Evolutionary conservation across 1,140 invertebrate genomes (phyloP).

Genomic region (Neodiprion lecontei): DNA sequence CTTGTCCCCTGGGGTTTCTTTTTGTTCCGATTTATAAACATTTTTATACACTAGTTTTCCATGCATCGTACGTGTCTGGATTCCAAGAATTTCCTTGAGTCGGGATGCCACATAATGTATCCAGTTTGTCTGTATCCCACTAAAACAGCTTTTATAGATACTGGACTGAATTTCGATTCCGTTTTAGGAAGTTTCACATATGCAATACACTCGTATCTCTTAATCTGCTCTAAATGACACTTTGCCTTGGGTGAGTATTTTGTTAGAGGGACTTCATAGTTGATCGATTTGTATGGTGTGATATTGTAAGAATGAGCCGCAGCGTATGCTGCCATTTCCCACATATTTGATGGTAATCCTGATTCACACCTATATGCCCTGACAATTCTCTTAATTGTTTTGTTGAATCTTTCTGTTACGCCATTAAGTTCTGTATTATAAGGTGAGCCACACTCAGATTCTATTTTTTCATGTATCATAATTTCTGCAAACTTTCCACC

Average conservation of each 20-base stretch:
- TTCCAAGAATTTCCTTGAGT: slow-evolving; percentile 27
- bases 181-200: slow-evolving; percentile 14
- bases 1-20: slow-evolving; percentile 8
- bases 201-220: slow-evolving; percentile 20
- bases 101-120: slow-evolving; percentile 31
- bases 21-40: slow-evolving; percentile 12
- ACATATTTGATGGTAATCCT: slow-evolving; percentile 37
- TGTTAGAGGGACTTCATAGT: slow-evolving; percentile 10
- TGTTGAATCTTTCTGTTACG: slow-evolving; percentile 44
- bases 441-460: slow-evolving; percentile 1
- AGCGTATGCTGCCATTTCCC: slow-evolving; percentile 42
- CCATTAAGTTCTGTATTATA: slow-evolving; percentile 43
- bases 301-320: slow-evolving; percentile 44
- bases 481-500: slow-evolving; percentile 15
- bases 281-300: slow-evolving; percentile 21
- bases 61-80: slow-evolving; percentile 31
- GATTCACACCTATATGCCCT: slow-evolving; percentile 44
- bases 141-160: slow-evolving; percentile 28
- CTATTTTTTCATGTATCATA: background rate
- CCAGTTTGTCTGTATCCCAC: slow-evolving; percentile 29
- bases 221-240: slow-evolving; percentile 21
- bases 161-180: slow-evolving; percentile 15
- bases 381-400: slow-evolving; percentile 38
- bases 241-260: slow-evolving; percentile 9
- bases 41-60: slow-evolving; percentile 30